A percentile compares a stretch with the other conserved stretches of the same genome.
phyloP scores from a whole-genome alignment of 2,888 invertebrate genomes.

The Stenchaetothrips biformis region DNA sequence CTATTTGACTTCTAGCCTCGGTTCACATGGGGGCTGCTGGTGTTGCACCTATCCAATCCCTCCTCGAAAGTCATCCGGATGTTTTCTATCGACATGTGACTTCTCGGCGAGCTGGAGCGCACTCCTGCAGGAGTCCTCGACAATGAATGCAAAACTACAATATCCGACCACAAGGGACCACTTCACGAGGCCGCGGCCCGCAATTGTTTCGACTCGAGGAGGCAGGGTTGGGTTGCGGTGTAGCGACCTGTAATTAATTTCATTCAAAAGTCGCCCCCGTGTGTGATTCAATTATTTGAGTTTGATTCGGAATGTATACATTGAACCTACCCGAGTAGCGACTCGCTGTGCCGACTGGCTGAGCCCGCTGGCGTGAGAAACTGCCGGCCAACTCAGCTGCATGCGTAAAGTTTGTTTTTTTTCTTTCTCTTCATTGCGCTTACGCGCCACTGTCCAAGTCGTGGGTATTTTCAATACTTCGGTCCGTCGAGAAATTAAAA shows the following conservation, averaged over 20 bases:
- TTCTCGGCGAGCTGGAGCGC: no score
- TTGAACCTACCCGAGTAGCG: neutral
- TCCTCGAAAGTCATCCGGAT: no score
- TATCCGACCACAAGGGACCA: neutral
- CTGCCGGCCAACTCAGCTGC: no score
- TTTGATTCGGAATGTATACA: conserved; percentile 2
- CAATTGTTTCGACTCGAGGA: neutral
- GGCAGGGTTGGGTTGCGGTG: neutral
- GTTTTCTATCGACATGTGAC: no score
- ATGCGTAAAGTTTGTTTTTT: neutral
- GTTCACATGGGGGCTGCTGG: no score
- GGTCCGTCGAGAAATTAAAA: no score
- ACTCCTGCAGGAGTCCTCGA: no score
- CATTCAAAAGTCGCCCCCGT: neutral
- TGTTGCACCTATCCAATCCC: no score
- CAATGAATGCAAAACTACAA: neutral
- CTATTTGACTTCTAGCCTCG: no score
- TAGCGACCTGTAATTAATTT: conserved; percentile 19
- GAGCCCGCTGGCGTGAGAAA: neutral
- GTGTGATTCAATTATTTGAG: conserved; percentile 1
- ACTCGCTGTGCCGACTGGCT: neutral
- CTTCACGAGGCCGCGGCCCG: neutral
- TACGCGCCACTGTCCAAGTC: no score
- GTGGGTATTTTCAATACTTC: no score
- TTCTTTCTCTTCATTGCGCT: neutral